A percentile compares a stretch with the other conserved stretches of the same genome.
phyloP scores from a whole-genome alignment of 1,140 invertebrate genomes.

The Trissolcus basalis region DNA sequence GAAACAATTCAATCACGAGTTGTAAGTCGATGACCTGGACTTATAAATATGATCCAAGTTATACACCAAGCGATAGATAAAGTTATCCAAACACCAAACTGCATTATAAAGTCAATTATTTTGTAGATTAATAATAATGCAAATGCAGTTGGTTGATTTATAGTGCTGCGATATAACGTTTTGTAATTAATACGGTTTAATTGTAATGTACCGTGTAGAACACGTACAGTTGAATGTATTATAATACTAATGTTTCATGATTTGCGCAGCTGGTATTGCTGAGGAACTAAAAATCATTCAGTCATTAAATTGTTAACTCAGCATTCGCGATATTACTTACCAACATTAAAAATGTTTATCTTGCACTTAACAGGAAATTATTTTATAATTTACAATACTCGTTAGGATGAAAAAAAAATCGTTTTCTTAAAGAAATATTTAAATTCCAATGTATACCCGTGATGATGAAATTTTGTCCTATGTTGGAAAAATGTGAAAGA shows the following conservation, averaged over 20 bases:
- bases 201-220: constrained; percentile 17
- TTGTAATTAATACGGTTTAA: constrained; percentile 33
- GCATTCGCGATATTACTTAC: too few relatives aligned
- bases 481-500: too few relatives aligned
- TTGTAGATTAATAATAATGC: constrained; percentile 32
- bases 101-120: constrained; percentile 32
- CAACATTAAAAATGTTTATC: too few relatives aligned
- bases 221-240: constrained; percentile 30
- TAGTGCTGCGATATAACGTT: constrained; percentile 19
- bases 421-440: too few relatives aligned
- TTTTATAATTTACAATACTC: too few relatives aligned
- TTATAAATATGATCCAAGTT: constrained; percentile 22
- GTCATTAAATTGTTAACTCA: too few relatives aligned
- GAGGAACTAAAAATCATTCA: too few relatives aligned
- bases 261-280: constrained; percentile 8
- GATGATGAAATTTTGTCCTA: too few relatives aligned
- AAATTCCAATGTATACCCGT: too few relatives aligned
- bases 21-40: constrained; percentile 29
- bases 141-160: constrained; percentile 23
- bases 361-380: too few relatives aligned
- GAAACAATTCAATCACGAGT: constrained; percentile 30
- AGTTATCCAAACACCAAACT: constrained; percentile 8
- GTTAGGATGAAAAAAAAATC: too few relatives aligned
- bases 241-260: constrained; percentile 36
- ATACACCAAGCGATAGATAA: constrained; percentile 14